Conservation (phyloP, 2,797 vertebrate species). For the Pseudopleuronectes americanus region DNA sequence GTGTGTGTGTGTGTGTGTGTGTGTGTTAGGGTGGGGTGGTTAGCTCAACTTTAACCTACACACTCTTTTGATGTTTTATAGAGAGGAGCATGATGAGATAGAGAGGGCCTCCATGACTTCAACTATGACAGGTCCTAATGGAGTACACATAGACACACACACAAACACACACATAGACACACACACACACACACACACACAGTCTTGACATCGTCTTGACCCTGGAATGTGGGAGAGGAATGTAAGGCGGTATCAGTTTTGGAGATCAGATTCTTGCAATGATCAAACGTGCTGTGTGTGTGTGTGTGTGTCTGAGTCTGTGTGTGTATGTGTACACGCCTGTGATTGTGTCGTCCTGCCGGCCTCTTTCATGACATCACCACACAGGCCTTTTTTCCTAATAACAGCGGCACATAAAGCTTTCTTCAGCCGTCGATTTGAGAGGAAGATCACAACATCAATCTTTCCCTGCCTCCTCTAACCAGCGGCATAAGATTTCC, state of each 20-base stretch:
- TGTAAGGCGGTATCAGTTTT: slow-evolving; percentile 76
- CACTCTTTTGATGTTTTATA: slow-evolving; percentile 81
- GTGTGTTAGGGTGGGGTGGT: slow-evolving; percentile 46
- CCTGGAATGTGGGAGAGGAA: slow-evolving; percentile 81
- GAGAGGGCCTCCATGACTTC: slow-evolving; percentile 66
- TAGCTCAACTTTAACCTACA: slow-evolving; percentile 77
- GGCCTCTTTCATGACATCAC: slow-evolving; percentile 77
- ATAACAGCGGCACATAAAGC: slow-evolving; percentile 67
- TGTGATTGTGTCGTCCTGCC: slow-evolving; percentile 50
- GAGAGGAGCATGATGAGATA: slow-evolving; percentile 67
- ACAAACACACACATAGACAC: slow-evolving; percentile 26
- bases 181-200: slow-evolving; percentile 48
- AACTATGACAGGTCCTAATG: slow-evolving; percentile 70
- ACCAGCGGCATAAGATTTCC: slow-evolving; percentile 74
- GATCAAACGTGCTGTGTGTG: slow-evolving; percentile 73
- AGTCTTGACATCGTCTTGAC: slow-evolving; percentile 75
- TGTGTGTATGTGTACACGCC: slow-evolving; percentile 26
- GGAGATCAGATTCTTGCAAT: slow-evolving; percentile 77
- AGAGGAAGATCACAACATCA: slow-evolving; percentile 74
- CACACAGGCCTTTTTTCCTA: slow-evolving; percentile 63
- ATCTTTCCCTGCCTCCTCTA: slow-evolving; percentile 70
- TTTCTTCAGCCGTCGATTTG: slow-evolving; percentile 58
- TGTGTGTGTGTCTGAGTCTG: slow-evolving; percentile 33
- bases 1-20: slow-evolving; percentile 28
- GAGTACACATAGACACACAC: slow-evolving; percentile 37